A percentile compares a stretch with the other conserved stretches of the same genome.
These are phyloP conservation scores for Drosophila buzzatii DNA, from an alignment of 2,888 invertebrate species.

Conservation along the genomic window DNA sequence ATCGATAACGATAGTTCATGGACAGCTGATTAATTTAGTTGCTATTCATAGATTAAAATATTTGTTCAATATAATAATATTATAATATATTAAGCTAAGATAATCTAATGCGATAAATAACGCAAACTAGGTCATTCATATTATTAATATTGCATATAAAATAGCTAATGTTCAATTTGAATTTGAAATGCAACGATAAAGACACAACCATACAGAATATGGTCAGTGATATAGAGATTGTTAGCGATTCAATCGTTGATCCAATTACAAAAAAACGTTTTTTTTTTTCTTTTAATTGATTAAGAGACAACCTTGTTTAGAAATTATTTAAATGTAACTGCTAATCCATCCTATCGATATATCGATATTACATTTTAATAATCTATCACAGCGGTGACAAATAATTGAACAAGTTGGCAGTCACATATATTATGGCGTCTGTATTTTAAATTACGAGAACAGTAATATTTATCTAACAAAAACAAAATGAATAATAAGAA, in stretches of 20 bases:
- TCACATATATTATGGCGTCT: conserved; percentile 35
- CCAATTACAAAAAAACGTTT: too few relatives aligned
- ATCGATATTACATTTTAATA: conserved; percentile 15
- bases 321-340: conserved; percentile 16
- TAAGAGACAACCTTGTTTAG: neutral
- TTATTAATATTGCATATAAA: neutral
- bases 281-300: too few relatives aligned
- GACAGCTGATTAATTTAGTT: neutral
- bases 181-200: too few relatives aligned
- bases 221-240: too few relatives aligned
- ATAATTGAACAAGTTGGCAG: conserved; percentile 27
- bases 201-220: too few relatives aligned
- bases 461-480: neutral
- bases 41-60: neutral
- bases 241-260: too few relatives aligned
- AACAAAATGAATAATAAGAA: conserved; percentile 50
- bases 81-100: neutral
- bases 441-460: conserved; percentile 35
- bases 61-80: too few relatives aligned
- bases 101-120: neutral
- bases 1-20: neutral
- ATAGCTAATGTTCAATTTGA: too few relatives aligned
- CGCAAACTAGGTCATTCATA: neutral
- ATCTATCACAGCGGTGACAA: conserved; percentile 4
- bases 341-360: neutral